Base-by-base conservation (phyloP, 2,888 invertebrate genomes). In the Pteria penguin region DNA sequence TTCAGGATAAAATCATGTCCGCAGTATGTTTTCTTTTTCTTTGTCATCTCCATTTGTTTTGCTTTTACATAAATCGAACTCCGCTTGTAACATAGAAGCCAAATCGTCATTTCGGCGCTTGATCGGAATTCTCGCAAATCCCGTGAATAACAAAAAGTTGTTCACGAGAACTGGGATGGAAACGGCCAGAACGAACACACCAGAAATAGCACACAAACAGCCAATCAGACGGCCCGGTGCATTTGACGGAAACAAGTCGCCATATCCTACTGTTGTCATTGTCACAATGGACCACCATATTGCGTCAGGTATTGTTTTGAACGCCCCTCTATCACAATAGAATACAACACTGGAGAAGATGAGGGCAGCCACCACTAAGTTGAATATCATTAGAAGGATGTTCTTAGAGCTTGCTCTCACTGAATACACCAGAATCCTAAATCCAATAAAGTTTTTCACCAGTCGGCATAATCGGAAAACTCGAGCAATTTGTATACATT, bases 251-350 rank as follows among this genome's bases (percentile, higher is more conserved):
- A 74, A 73, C 36, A 84, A 70, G 77, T 87, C 87, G 2, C 87
- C 87, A 72, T 87, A 87, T 14, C 87, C 87, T 3, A 87, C 87
- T 4, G 87, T 86, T 32, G 87, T 87, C 86, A 87, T 86, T 65
- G 87, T 87, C 32, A 87, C 73, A 52, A 87, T 72, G 14, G 84
- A 83, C 85, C 86, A 87, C 87, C 87, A 87, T 58, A 83, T 79
- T 18, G 83, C 82, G 55, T 84, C 80, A 1, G 84, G 86, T 33
- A 87, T 86, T 63, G 84, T 84, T 11, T 70, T 60, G 66, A 87
- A 84, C 29, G 74, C 62, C 2, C 54, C 31, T 11, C 78, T 27
- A 65, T 82, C 85, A 29, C 81, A 82, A 74, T 82, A 83, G 74
- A 80, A 88, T 8, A 83, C 78, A 11, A 87, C 67, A 1, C 83